Evolutionary conservation across 2,888 invertebrate species (phyloP).

Genomic region (Scaptomyza polygonia): DNA sequence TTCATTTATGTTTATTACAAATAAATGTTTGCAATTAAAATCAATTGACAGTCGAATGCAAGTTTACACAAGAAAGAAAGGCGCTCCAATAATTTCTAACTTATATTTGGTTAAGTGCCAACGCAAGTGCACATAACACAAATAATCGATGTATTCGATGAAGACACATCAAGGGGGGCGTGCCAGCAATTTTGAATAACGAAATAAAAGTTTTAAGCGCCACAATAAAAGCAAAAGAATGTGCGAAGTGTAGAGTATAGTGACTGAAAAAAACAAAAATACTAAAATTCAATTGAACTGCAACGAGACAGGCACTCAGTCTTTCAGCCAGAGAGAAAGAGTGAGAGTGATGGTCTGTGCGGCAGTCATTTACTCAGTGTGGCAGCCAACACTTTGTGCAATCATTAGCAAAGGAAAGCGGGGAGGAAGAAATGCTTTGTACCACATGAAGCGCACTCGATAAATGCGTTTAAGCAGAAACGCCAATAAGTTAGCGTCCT

Average conservation of each 20-base stretch:
- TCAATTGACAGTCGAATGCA: slow-evolving; percentile 35
- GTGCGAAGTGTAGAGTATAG: neutral
- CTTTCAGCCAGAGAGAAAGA: neutral
- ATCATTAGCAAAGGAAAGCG: slow-evolving; percentile 3
- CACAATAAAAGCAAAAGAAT: slow-evolving; percentile 24
- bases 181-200: slow-evolving; percentile 2
- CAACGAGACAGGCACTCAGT: slow-evolving; percentile 10
- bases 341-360: neutral
- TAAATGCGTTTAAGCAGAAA: slow-evolving; percentile 59
- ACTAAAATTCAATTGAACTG: slow-evolving; percentile 72
- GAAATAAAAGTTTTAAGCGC: slow-evolving; percentile 12
- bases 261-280: slow-evolving; percentile 41
- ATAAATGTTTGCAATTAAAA: slow-evolving; percentile 41
- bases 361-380: slow-evolving; percentile 3
- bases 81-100: slow-evolving; percentile 76
- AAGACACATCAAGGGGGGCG: slow-evolving; percentile 42
- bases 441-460: slow-evolving; percentile 43
- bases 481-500: slow-evolving; percentile 69
- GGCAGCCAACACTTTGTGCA: slow-evolving; percentile 32
- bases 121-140: slow-evolving; percentile 62
- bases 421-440: slow-evolving; percentile 19
- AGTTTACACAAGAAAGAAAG: slow-evolving; percentile 16
- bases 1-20: slow-evolving; percentile 31
- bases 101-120: slow-evolving; percentile 66
- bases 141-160: slow-evolving; percentile 63